Evolutionary conservation across 2,888 invertebrate species (phyloP).

Genomic region (Agonopterix alstromeriana): DNA sequence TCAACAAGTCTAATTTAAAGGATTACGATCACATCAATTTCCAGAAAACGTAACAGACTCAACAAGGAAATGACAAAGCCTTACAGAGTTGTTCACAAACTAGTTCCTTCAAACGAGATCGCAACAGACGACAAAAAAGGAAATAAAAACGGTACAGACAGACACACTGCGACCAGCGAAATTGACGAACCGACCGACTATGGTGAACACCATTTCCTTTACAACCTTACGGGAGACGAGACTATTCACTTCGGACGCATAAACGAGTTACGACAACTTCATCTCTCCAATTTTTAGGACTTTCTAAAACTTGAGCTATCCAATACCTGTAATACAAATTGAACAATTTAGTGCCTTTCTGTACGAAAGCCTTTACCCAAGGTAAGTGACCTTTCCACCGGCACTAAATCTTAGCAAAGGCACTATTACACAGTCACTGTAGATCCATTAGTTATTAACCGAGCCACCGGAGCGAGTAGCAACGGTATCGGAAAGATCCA

Average conservation of each 20-base stretch:
- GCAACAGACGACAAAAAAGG: conserved; percentile 14
- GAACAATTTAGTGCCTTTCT: too few species aligned
- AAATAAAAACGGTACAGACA: conserved; percentile 12
- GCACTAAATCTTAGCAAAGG: conserved; percentile 64
- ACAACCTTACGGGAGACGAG: not conserved
- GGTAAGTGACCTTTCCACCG: conserved; percentile 70
- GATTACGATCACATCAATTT: not conserved
- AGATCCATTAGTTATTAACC: conserved; percentile 67
- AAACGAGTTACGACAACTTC: too few species aligned
- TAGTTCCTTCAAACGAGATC: not conserved
- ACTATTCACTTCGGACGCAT: not conserved
- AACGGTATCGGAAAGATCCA: conserved; percentile 49
- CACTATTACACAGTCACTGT: conserved; percentile 60
- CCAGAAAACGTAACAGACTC: not conserved
- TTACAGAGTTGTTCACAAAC: not conserved
- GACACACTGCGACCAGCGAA: conserved; percentile 28
- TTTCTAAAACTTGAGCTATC: too few species aligned
- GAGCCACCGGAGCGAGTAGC: conserved; percentile 64
- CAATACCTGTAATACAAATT: too few species aligned
- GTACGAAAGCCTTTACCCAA: conserved; percentile 19
- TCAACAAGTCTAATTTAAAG: too few species aligned
- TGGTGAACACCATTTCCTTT: conserved; percentile 1
- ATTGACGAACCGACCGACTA: conserved; percentile 20
- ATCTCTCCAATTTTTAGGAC: too few species aligned
- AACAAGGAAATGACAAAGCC: conserved; percentile 8